Evolutionary conservation across 1,140 invertebrate genomes (phyloP).

Genomic region (Lepidurus apus): DNA sequence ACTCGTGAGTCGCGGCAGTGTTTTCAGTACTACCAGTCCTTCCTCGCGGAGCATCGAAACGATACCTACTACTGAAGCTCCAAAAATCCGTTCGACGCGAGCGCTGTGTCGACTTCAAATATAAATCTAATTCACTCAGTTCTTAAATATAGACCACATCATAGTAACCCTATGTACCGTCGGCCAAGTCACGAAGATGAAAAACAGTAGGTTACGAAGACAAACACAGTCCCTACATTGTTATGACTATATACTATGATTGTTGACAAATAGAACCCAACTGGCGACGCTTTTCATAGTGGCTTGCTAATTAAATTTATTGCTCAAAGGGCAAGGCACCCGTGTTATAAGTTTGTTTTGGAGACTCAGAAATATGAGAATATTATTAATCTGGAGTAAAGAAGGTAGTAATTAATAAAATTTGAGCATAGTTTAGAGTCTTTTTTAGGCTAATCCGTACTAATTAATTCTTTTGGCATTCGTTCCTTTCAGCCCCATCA

Average conservation of each 20-base stretch:
- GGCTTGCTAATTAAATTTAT: neutral
- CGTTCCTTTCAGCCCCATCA: no score
- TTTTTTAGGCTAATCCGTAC: no score
- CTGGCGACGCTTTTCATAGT: neutral
- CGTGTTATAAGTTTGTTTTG: neutral
- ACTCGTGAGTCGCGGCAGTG: conserved; percentile 2
- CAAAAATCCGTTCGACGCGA: conserved; percentile 14
- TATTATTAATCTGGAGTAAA: no score
- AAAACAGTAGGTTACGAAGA: neutral
- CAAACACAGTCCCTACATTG: neutral
- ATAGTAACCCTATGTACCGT: neutral
- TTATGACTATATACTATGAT: neutral
- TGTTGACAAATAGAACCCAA: neutral
- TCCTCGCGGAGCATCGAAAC: neutral
- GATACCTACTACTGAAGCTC: neutral
- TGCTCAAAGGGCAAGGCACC: neutral
- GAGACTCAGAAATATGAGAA: neutral
- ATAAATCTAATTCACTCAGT: neutral
- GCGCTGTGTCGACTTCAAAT: neutral
- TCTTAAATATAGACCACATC: neutral
- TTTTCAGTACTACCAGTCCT: neutral
- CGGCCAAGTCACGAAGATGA: neutral
- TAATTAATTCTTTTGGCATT: no score
- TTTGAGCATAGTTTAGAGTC: no score
- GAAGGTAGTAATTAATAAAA: no score